Evolutionary conservation across 2,888 invertebrate genomes (phyloP).

Genomic region (Unio pictorum): DNA sequence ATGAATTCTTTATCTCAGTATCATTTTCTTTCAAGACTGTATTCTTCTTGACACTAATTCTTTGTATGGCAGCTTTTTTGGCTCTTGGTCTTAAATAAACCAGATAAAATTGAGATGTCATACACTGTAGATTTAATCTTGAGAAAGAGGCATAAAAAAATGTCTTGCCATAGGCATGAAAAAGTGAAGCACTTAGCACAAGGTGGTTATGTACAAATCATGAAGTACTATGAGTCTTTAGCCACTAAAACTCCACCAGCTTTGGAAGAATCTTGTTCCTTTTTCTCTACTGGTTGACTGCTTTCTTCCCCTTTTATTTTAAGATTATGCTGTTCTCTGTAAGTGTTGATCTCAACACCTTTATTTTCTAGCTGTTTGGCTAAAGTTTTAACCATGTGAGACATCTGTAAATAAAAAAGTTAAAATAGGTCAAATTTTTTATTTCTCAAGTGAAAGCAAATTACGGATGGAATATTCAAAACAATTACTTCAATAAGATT

Average conservation of each 20-base stretch:
- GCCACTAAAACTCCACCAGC: slow-evolving; percentile 58
- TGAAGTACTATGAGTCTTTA: slow-evolving; percentile 26
- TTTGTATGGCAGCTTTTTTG: too few relatives aligned
- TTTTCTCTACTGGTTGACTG: slow-evolving; percentile 37
- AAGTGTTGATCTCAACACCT: slow-evolving; percentile 91
- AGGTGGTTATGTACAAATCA: too few relatives aligned
- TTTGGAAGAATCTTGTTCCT: slow-evolving; percentile 45
- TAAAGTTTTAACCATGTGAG: slow-evolving; percentile 83
- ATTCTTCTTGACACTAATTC: too few relatives aligned
- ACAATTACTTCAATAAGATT: not conserved
- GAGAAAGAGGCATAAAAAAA: too few relatives aligned
- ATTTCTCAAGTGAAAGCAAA: not conserved
- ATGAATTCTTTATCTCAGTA: too few relatives aligned
- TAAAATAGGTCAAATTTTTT: not conserved
- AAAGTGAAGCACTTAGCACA: too few relatives aligned
- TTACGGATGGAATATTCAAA: too few relatives aligned
- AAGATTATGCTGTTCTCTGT: slow-evolving; percentile 91
- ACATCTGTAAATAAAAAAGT: slow-evolving; percentile 76
- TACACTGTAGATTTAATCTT: too few relatives aligned
- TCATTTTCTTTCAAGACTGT: too few relatives aligned
- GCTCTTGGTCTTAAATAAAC: too few relatives aligned
- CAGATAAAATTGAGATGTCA: too few relatives aligned
- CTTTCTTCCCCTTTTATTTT: slow-evolving; percentile 79
- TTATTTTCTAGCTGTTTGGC: slow-evolving; percentile 88
- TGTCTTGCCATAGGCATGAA: too few relatives aligned